These are phyloP conservation scores for Rhea pennata DNA, from an alignment of 2,113 vertebrate genomes.

Conservation along the genomic window DNA sequence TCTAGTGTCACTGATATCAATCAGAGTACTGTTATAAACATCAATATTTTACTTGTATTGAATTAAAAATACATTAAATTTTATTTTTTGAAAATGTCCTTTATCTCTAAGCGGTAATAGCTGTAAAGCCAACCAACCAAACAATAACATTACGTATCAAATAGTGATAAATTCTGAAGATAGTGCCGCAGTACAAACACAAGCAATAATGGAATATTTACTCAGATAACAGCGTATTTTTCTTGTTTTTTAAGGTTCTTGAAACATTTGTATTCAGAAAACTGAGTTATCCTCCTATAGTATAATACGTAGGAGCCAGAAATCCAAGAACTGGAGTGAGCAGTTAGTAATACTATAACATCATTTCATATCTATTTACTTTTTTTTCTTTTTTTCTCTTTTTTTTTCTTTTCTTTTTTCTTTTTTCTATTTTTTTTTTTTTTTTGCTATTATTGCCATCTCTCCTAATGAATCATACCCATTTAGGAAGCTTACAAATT, in stretches of 20 bases:
- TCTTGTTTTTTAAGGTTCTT: background rate
- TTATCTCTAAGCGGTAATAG: background rate
- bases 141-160: background rate
- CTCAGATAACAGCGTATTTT: background rate
- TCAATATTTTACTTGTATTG: background rate
- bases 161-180: background rate
- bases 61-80: background rate
- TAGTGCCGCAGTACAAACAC: background rate
- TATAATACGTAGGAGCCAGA: background rate
- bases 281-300: background rate
- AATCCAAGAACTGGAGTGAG: background rate
- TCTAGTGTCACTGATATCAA: background rate
- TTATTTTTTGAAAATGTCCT: background rate
- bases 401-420: background rate
- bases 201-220: background rate
- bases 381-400: rapidly evolving
- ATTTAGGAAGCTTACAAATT: background rate
- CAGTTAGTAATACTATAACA: background rate
- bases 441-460: background rate
- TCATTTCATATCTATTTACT: background rate
- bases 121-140: background rate
- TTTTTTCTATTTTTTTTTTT: background rate
- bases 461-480: background rate
- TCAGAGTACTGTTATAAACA: background rate
- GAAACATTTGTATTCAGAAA: background rate